These are phyloP conservation scores for Pachycephala philippinensis DNA, from an alignment of 2,113 vertebrate genomes.

Conservation along the genomic window DNA sequence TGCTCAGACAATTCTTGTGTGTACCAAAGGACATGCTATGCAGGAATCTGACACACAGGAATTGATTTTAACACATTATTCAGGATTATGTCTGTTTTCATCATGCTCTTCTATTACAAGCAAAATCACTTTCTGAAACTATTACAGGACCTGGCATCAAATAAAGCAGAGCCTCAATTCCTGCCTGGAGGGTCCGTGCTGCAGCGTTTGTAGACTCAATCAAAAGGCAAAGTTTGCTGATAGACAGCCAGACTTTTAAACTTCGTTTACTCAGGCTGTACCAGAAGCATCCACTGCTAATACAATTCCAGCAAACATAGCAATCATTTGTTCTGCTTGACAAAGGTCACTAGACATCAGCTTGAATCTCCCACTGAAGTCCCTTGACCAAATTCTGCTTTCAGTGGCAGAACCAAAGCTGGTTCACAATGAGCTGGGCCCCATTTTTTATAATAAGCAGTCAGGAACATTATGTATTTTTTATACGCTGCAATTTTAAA, in stretches of 20 bases:
- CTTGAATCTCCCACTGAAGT: not conserved
- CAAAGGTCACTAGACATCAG: slow-evolving; percentile 36
- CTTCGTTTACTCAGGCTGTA: not conserved
- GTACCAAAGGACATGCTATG: not conserved
- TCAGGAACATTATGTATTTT: not conserved
- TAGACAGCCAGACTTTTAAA: not conserved
- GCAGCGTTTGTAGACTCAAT: not conserved
- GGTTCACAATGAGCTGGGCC: not conserved
- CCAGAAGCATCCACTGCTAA: slow-evolving; percentile 35
- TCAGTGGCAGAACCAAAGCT: not conserved
- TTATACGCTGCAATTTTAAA: not conserved
- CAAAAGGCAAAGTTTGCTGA: slow-evolving; percentile 23
- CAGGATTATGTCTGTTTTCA: not conserved
- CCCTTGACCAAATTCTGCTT: not conserved
- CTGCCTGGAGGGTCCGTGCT: not conserved
- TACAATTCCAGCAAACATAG: not conserved
- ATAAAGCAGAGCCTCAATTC: not conserved
- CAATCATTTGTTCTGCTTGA: slow-evolving; percentile 36
- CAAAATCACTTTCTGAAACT: not conserved
- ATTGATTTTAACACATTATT: not conserved
- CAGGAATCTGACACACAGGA: not conserved
- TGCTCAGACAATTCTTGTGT: not conserved
- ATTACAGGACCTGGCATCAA: not conserved
- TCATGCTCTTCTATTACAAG: not conserved
- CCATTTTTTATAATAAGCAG: not conserved